A percentile compares a stretch with the other conserved stretches of the same genome.
Conservation (phyloP, 1,140 invertebrate species). For the Diachasmimorpha longicaudata region DNA sequence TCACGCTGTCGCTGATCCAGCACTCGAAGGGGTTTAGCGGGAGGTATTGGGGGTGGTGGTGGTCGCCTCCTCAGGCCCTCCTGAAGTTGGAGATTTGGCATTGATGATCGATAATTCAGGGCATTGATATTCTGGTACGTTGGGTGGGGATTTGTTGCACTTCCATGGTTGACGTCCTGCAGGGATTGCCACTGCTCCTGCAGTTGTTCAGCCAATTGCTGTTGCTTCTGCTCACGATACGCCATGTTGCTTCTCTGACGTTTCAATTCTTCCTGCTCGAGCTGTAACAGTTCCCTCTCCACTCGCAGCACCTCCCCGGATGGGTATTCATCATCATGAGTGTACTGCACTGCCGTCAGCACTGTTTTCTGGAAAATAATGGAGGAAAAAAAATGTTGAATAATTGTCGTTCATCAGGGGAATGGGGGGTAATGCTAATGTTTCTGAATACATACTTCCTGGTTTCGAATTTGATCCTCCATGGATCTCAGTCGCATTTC, state of each 20-base stretch:
- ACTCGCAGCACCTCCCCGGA: conserved; percentile 73
- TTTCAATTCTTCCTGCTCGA: conserved; percentile 79
- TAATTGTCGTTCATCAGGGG: background rate
- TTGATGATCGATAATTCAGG: conserved; percentile 70
- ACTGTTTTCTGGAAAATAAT: conserved; percentile 41
- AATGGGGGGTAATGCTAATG: background rate
- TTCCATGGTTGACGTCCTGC: conserved; percentile 51
- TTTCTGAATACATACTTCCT: conserved; percentile 56
- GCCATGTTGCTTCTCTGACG: conserved; percentile 74
- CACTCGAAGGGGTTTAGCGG: conserved; percentile 60
- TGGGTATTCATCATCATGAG: conserved; percentile 54
- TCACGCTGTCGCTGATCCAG: conserved; percentile 59
- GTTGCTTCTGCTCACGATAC: conserved; percentile 65
- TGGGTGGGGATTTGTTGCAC: conserved; percentile 9
- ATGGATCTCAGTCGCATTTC: conserved; percentile 62
- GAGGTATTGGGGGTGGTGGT: conserved; percentile 63
- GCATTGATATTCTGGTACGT: conserved; percentile 42
- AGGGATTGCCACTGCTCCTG: conserved; percentile 60
- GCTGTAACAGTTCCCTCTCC: conserved; percentile 75
- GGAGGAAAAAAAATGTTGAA: background rate
- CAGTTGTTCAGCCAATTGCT: conserved; percentile 53
- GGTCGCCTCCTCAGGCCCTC: conserved; percentile 51
- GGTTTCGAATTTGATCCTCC: conserved; percentile 66
- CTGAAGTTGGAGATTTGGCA: conserved; percentile 71
- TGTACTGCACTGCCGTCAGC: conserved; percentile 38